These are phyloP conservation scores for Muschampia plurimacula DNA, from an alignment of 2,888 invertebrate species.

Conservation along the genomic window DNA sequence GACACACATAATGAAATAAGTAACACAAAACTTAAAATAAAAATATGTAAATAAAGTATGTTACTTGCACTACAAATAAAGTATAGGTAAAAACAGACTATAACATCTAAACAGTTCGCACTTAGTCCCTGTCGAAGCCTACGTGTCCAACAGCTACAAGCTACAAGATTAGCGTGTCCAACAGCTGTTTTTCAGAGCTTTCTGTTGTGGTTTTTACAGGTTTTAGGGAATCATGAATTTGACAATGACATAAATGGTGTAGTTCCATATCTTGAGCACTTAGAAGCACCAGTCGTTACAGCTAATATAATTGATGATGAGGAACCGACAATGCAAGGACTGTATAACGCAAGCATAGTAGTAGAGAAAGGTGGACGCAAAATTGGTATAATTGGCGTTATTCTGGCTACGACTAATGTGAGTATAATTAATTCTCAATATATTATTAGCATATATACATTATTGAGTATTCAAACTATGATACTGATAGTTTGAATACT, in stretches of 20 bases:
- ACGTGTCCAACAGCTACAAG: too few relatives aligned
- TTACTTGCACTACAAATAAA: too few relatives aligned
- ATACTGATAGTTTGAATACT: too few relatives aligned
- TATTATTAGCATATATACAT: too few relatives aligned
- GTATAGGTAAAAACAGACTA: too few relatives aligned
- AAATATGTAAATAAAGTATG: too few relatives aligned
- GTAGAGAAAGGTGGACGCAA: slow-evolving; percentile 87
- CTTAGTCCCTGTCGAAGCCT: too few relatives aligned
- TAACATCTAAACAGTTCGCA: too few relatives aligned
- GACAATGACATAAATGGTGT: slow-evolving; percentile 91
- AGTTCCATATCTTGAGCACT: slow-evolving; percentile 88
- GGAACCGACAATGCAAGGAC: slow-evolving; percentile 89
- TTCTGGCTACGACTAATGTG: slow-evolving; percentile 71
- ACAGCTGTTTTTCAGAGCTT: background rate
- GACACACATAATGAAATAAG: too few relatives aligned
- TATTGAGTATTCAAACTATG: too few relatives aligned
- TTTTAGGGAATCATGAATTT: slow-evolving; percentile 95
- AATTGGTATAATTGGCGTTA: slow-evolving; percentile 93
- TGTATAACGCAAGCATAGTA: slow-evolving; percentile 88
- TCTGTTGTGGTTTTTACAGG: slow-evolving; percentile 75
- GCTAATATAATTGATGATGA: slow-evolving; percentile 90
- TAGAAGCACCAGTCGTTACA: slow-evolving; percentile 89
- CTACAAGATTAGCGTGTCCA: too few relatives aligned
- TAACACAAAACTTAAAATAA: too few relatives aligned
- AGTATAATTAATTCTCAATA: slow-evolving; percentile 50